Base-by-base conservation (phyloP, 35 echinoderm and acorn worm genomes). In the Apostichopus japonicus region DNA sequence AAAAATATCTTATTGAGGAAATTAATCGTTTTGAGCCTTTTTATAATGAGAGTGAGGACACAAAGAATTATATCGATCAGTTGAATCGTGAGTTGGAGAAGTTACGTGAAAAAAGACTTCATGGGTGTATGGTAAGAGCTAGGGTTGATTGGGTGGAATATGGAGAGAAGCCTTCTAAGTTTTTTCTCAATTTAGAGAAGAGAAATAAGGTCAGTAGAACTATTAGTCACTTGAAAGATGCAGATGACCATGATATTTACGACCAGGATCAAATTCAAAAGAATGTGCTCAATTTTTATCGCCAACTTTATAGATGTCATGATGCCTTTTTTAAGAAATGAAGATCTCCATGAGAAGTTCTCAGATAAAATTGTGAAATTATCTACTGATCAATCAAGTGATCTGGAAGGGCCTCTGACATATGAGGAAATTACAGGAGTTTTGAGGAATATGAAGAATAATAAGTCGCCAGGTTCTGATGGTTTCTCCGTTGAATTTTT, bases 401-500 rank as follows among this genome's bases (percentile, higher is more conserved):
- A 10, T 87, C 17, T 87, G 4, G 83, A 87, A 6, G 83, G 16
- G 5, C 83, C 83, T 8, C 54, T 65, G 17, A 13, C 9, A 6
- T 24, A 59, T 59, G 10, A 87, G 16, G 83, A 87, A 10, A 55
- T 82, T 87, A 24, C 58, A 61, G 22, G 54, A 61, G 53, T 22
- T 58, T 59, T 61, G 11, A 13, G 22, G 24, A 87, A 63, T 5
- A 56, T 87, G 83, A 73, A 89, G 51, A 89, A 51, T 72, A 89
- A 16, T 89, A 89, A 89, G 15, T 89, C 86, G 24, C 62, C 86
- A 4, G 86, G 86, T 21, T 15, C 15, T 27, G 86, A 89, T 24
- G 61, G 86, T 54, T 89, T 51, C 27, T 72, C 61, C 15, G 61
- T 52, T 21, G 62, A 72, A 75, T 89, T 89, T 89, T 6, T 62